Evolutionary conservation across 1,140 invertebrate genomes (phyloP).

Genomic region (Pararge aegeria): DNA sequence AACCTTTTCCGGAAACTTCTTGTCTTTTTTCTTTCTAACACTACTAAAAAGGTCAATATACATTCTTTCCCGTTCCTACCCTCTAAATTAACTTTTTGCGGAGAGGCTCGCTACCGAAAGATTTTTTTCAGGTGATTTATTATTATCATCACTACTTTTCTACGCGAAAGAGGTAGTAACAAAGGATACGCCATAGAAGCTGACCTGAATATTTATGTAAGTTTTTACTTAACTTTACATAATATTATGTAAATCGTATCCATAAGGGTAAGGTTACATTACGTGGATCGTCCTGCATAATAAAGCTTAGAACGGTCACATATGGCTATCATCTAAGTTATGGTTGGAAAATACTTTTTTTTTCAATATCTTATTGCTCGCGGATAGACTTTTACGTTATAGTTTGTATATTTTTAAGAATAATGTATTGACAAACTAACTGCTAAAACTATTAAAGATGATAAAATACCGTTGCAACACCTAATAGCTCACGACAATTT

Average conservation of each 20-base stretch:
- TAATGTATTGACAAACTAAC: too few relatives aligned
- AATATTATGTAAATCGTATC: constrained; percentile 5
- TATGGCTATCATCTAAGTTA: neutral
- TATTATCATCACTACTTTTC: constrained; percentile 25
- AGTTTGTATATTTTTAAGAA: too few relatives aligned
- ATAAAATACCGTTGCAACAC: too few relatives aligned
- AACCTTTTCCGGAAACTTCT: neutral
- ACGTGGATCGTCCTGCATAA: neutral
- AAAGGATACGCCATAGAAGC: neutral
- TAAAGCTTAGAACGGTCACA: neutral
- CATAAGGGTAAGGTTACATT: neutral
- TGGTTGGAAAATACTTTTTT: too few relatives aligned
- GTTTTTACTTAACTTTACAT: constrained; percentile 10
- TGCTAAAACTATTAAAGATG: too few relatives aligned
- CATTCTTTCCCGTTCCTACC: constrained; percentile 1
- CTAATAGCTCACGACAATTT: too few relatives aligned
- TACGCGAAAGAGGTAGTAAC: constrained; percentile 3
- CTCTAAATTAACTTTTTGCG: constrained; percentile 32
- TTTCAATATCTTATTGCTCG: too few relatives aligned
- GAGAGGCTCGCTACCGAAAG: constrained; percentile 14
- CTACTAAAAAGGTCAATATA: constrained; percentile 2
- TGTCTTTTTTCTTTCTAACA: constrained; percentile 2
- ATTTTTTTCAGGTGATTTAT: constrained; percentile 29
- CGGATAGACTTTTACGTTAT: too few relatives aligned
- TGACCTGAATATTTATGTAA: constrained; percentile 6